Percentiles rank a stretch among this genome's conserved stretches.
Evolutionary conservation across 2,113 vertebrate genomes (phyloP).

Genomic region (Poecile atricapillus): DNA sequence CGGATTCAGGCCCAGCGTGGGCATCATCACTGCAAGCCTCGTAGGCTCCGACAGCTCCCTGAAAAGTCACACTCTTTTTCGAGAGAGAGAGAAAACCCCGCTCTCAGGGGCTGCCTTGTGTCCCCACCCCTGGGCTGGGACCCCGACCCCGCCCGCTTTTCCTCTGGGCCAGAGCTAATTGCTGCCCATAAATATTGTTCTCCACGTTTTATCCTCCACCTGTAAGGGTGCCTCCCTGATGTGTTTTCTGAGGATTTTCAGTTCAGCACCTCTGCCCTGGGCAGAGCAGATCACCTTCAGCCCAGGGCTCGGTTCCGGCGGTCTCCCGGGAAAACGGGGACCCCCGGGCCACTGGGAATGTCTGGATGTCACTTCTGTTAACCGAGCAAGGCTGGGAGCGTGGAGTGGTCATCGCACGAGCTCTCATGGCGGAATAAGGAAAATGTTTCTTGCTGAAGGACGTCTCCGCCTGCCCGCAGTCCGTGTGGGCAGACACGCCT

Average conservation of each 20-base stretch:
- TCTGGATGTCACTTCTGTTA: no score
- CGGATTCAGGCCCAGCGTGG: neutral
- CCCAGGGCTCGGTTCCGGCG: neutral
- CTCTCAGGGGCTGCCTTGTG: neutral
- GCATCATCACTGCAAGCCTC: neutral
- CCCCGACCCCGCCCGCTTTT: neutral
- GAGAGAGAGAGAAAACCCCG: neutral
- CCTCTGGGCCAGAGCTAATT: neutral
- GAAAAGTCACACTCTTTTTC: neutral
- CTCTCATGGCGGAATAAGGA: fast-evolving
- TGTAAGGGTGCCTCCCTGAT: no score
- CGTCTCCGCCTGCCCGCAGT: no score
- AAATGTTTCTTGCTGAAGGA: neutral
- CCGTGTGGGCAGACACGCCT: fast-evolving
- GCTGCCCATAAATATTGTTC: neutral
- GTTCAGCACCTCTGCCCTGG: neutral
- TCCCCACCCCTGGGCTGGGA: fast-evolving
- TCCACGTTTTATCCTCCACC: neutral
- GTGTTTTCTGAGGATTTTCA: neutral
- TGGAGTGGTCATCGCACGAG: fast-evolving
- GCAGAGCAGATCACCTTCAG: neutral
- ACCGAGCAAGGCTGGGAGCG: neutral
- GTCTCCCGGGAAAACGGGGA: neutral
- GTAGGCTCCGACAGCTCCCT: neutral
- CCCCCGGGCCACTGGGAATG: fast-evolving